These are phyloP conservation scores for Aphelocoma coerulescens DNA, from an alignment of 2,113 vertebrate genomes.

Conservation along the genomic window DNA sequence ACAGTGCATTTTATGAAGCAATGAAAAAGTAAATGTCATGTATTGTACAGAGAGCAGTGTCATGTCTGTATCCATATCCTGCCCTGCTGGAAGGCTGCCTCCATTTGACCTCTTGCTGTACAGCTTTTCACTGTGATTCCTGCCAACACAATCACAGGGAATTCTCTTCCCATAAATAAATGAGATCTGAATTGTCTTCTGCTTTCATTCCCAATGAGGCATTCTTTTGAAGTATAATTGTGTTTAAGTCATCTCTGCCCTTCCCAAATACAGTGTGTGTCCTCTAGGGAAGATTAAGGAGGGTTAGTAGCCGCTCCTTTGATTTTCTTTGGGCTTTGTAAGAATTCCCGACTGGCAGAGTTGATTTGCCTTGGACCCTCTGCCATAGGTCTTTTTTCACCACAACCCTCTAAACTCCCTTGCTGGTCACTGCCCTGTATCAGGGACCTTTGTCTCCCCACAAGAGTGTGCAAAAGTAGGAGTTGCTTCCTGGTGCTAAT, in stretches of 20 bases:
- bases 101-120: neutral
- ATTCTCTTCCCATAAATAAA: neutral
- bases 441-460: neutral
- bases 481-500: neutral
- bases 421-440: neutral
- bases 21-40: neutral
- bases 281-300: neutral
- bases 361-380: neutral
- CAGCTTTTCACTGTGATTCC: neutral
- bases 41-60: neutral
- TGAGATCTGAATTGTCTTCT: neutral
- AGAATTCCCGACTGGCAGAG: neutral
- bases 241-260: neutral
- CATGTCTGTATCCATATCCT: neutral
- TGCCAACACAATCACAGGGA: neutral
- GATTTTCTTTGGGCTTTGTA: neutral
- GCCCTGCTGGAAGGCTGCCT: neutral
- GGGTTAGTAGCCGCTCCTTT: neutral
- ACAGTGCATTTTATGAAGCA: neutral
- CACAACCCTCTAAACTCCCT: neutral
- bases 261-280: neutral
- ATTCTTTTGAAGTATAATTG: neutral
- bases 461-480: neutral
- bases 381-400: neutral
- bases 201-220: neutral